phyloP scores from a whole-genome alignment of 2,113 vertebrate genomes.

The Spilogale gracilis region DNA sequence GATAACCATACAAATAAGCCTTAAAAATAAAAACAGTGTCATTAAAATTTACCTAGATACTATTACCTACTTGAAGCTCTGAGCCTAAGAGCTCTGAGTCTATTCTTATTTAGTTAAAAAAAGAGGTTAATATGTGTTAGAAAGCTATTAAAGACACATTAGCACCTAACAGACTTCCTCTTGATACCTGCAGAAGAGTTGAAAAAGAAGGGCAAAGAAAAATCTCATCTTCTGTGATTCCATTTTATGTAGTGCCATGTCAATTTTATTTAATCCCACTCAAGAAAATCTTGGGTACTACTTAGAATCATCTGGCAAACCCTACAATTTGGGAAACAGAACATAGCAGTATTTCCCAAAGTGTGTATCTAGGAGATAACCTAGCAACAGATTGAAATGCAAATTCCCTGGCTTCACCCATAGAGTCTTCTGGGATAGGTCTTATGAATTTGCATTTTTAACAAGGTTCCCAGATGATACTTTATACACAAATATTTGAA shows the following conservation, averaged over 20 bases:
- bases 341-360: not conserved
- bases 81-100: not conserved
- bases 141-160: not conserved
- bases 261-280: not conserved
- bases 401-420: not conserved
- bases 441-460: slow-evolving; percentile 2
- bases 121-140: not conserved
- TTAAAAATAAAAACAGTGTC: slow-evolving; percentile 2
- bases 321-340: slow-evolving; percentile 29
- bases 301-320: slow-evolving; percentile 32
- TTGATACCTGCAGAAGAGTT: not conserved
- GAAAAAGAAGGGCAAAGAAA: not conserved
- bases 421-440: not conserved
- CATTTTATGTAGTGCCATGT: not conserved
- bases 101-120: not conserved
- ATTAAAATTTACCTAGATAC: slow-evolving; percentile 7
- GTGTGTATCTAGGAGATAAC: not conserved
- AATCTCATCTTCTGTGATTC: slow-evolving; percentile 9
- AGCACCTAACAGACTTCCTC: not conserved
- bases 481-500: not conserved
- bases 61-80: slow-evolving; percentile 1
- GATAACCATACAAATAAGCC: not conserved
- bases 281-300: not conserved
- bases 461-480: not conserved
- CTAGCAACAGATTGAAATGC: not conserved